A percentile compares a stretch with the other conserved stretches of the same genome.
phyloP scores from a whole-genome alignment of 2,113 vertebrate species.

The Nothoprocta perdicaria region DNA sequence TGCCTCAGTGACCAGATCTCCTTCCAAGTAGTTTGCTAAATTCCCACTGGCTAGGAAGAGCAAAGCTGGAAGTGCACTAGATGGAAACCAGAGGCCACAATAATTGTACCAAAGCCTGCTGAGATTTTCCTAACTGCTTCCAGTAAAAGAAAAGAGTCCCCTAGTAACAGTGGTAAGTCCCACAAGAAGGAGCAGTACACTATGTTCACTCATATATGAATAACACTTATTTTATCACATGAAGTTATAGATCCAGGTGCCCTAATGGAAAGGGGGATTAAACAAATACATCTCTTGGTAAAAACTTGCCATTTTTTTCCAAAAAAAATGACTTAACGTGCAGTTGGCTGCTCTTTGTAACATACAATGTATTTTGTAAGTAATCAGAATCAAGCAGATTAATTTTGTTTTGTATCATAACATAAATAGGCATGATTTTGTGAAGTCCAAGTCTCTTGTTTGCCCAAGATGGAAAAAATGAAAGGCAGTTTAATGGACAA shows the following conservation, averaged over 20 bases:
- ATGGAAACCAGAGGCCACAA: constrained; percentile 82
- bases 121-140: constrained; percentile 86
- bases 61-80: constrained; percentile 82
- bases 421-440: neutral
- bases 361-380: neutral
- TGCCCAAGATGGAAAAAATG: neutral
- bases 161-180: constrained; percentile 78
- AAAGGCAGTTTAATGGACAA: neutral
- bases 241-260: constrained; percentile 64
- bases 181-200: constrained; percentile 82
- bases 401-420: neutral
- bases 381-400: neutral
- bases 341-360: neutral
- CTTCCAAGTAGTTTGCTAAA: constrained; percentile 81
- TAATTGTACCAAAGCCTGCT: constrained; percentile 91
- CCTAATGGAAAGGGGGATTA: constrained; percentile 31
- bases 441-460: neutral
- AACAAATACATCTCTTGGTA: neutral
- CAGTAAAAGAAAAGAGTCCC: constrained; percentile 86
- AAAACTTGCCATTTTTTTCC: neutral
- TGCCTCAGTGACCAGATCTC: constrained; percentile 90
- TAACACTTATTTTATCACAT: constrained; percentile 88
- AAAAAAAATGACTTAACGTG: neutral
- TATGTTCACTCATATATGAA: constrained; percentile 87
- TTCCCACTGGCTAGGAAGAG: constrained; percentile 84